A percentile compares a stretch with the other conserved stretches of the same genome.
These are phyloP conservation scores for Aldabrachelys gigantea DNA, from an alignment of 2,113 vertebrate genomes.

Conservation along the genomic window DNA sequence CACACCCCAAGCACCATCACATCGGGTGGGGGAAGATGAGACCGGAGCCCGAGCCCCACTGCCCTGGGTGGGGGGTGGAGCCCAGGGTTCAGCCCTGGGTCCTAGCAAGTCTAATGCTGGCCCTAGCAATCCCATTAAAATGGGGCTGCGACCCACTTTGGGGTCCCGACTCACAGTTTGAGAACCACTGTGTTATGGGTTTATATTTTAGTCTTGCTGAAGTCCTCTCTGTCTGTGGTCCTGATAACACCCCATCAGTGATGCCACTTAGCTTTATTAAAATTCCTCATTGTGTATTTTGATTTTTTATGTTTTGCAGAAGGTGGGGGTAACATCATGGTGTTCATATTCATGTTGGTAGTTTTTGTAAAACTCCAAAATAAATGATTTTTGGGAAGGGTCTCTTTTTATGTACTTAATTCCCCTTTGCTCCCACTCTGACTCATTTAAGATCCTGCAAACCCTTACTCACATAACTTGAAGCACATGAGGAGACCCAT, in stretches of 20 bases:
- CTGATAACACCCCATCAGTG: neutral
- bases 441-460: neutral
- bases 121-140: no score
- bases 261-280: neutral
- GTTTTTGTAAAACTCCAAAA: neutral
- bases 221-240: neutral
- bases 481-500: neutral
- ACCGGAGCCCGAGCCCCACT: no score
- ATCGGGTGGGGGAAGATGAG: no score
- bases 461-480: neutral
- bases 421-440: neutral
- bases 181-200: neutral
- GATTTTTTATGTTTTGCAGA: neutral
- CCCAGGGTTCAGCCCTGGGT: no score
- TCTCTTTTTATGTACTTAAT: neutral
- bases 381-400: neutral
- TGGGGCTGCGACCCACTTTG: no score
- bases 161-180: no score
- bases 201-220: neutral
- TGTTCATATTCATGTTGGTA: neutral
- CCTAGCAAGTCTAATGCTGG: no score
- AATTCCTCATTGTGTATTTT: neutral
- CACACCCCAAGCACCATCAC: no score
- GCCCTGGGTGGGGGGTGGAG: no score
- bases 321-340: neutral